Evolutionary conservation across 2,113 vertebrate genomes (phyloP), one percentile per base, ranked within the genome.

Genomic region (Channa maculata): DNA sequence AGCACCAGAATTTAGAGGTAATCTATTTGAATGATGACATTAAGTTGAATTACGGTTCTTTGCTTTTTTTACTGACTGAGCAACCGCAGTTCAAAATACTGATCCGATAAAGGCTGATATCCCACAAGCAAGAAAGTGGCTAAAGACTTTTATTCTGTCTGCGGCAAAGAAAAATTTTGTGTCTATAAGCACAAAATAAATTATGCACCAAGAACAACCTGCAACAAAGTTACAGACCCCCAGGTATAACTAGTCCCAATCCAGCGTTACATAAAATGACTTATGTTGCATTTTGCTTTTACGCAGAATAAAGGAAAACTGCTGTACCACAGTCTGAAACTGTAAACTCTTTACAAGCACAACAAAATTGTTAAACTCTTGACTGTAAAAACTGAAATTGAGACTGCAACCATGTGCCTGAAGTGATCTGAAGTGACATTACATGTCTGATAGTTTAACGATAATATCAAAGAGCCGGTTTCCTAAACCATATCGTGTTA

Each of bases 381-480:
- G 39, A 48, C 24, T 49, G 44, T 52, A 33, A 44, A 65, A 39
- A 49, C 55, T 37, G 51, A 43, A 43, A 69, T 13, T 4, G 44
- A 33, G 51, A 38, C 24, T 24, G 24, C 24, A 24, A 24, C 24
- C 24, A 24, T 24, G 24, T 11, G 65, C 46, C 48, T 43, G 51
- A 53, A 5, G 24, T 46, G 39, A 70, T 72, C 36, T 65, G 13
- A 59, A 45, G 79, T 14, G 69, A 44, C 39, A 6, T 34, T 41
- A 33, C 64, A 70, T 44, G 15, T n/a, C n/a, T n/a, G n/a, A n/a
- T 7, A 6, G 11, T 34, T 37, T 53, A 11, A 46, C 58, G 15
- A n/a, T 48, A 37, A 14, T 7, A 57, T 39, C 63, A 68, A 34
- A 65, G 36, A 45, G 39, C 24, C 24, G 24, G 0, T 6, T 24